Evolutionary conservation across 2,888 invertebrate genomes (phyloP).

Genomic region (Drosophila ustulata): DNA sequence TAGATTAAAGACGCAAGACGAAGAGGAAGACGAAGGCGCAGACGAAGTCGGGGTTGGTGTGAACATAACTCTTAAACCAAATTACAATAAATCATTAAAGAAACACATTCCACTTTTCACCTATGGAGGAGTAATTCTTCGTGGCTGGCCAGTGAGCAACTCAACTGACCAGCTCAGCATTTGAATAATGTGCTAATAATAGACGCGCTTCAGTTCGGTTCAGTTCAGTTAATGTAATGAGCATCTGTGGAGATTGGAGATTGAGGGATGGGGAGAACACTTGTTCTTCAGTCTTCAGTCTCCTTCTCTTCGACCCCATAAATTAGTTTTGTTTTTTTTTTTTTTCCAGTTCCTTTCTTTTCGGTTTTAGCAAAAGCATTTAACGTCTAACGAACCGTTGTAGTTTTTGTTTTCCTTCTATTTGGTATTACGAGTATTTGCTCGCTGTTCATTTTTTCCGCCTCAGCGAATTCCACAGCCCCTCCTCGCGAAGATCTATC

Average conservation of each 20-base stretch:
- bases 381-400: slow-evolving; percentile 61
- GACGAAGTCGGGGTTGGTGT: slow-evolving; percentile 62
- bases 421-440: slow-evolving; percentile 28
- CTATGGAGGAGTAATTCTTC: slow-evolving; percentile 36
- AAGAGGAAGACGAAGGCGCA: too few relatives aligned
- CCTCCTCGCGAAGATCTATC: slow-evolving; percentile 14
- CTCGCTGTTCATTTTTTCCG: slow-evolving; percentile 65
- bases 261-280: slow-evolving; percentile 42
- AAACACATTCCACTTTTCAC: slow-evolving; percentile 79
- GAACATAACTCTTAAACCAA: slow-evolving; percentile 82
- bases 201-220: slow-evolving; percentile 65
- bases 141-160: neutral
- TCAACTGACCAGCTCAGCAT: slow-evolving; percentile 55
- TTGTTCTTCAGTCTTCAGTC: slow-evolving; percentile 44
- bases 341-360: slow-evolving; percentile 9
- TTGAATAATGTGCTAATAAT: slow-evolving; percentile 82
- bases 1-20: slow-evolving; percentile 59
- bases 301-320: slow-evolving; percentile 45
- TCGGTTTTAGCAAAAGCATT: slow-evolving; percentile 54
- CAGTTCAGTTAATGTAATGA: slow-evolving; percentile 67
- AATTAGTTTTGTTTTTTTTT: slow-evolving; percentile 59
- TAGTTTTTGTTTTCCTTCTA: slow-evolving; percentile 28
- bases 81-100: slow-evolving; percentile 80
- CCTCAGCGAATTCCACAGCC: slow-evolving; percentile 51
- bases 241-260: slow-evolving; percentile 4